Base-by-base conservation (phyloP, 30 jellyfish, hydroid and myxozoan species). In the Turritopsis dohrnii region DNA sequence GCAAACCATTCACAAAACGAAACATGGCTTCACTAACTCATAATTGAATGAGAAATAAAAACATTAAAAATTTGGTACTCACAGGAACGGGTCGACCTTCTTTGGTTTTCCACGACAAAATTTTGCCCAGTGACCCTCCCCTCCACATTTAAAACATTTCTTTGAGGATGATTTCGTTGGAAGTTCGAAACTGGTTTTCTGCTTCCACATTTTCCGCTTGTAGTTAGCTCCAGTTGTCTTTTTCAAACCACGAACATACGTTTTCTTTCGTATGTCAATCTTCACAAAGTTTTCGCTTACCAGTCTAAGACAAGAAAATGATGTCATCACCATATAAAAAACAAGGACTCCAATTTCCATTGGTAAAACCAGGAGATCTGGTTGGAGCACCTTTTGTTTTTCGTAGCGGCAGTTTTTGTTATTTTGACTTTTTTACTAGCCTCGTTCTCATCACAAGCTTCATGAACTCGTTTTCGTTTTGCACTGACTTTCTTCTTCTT, bases 111-210 rank as follows among this genome's bases (percentile, higher is more conserved):
- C 87, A 19, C 92, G 84, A 82, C 99, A 93, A 60, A 89, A 90
- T 52, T 88, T 93, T 16, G 99, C 97, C 96, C 96, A 93, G 53
- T 93, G 99, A 21, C 96, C 96, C 21, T 83, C 96, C 28, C 85
- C 84, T 41, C 96, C 96, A 86, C 99, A 93, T 72, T 83, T 85
- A 86, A 71, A 93, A 81, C 99, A 93, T 16, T 52, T 81, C 28
- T 87, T 84, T 18, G 28, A 81, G 22, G 81, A 75, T 18, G 53
- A n/a, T 71, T 82, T 82, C 27, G 65, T 66, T 21, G 89, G 89
- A 28, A 23, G 74, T 53, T 80, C 90, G 72, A 93, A 89, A n/a
- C 88, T 90, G 16, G 92, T 85, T 65, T 93, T 93, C 81, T 88
- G 53, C 74, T 89, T 88, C 96, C 96, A 93, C 77, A 52, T 74